A percentile compares a stretch with the other conserved stretches of the same genome.
phyloP scores from a whole-genome alignment of 2,888 invertebrate genomes.

The Caenorhabditis sp. region DNA sequence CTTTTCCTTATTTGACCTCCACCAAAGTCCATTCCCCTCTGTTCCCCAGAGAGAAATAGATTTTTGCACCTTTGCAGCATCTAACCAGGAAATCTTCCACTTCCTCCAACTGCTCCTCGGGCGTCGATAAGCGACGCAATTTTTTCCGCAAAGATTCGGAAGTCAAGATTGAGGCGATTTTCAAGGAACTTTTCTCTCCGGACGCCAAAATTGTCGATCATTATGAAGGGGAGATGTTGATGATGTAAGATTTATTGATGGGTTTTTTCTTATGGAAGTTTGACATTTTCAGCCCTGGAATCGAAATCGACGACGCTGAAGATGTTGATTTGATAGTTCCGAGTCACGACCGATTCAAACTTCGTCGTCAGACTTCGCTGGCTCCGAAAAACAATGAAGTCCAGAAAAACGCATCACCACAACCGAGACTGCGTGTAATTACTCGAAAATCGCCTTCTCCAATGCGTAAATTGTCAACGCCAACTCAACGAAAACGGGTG shows the following conservation, averaged over 20 bases:
- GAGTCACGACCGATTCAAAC: conserved; percentile 52
- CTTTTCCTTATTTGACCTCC: not conserved
- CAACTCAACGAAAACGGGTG: conserved; percentile 51
- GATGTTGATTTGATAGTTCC: conserved; percentile 12
- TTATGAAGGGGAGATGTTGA: conserved; percentile 41
- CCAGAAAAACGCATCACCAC: conserved; percentile 14
- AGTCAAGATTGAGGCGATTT: conserved; percentile 63
- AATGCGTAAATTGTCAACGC: conserved; percentile 49
- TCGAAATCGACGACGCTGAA: conserved; percentile 30
- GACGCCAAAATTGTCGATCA: conserved; percentile 65
- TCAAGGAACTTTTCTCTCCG: conserved; percentile 63
- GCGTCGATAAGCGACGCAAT: conserved; percentile 34
- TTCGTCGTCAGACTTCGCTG: conserved; percentile 50
- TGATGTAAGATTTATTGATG: conserved; percentile 12
- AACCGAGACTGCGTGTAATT: conserved; percentile 38
- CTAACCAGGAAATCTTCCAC: conserved; percentile 54
- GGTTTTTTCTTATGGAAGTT: not conserved
- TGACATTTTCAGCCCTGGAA: conserved; percentile 29
- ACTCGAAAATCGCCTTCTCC: conserved; percentile 49
- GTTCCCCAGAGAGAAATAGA: conserved; percentile 1
- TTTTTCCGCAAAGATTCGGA: conserved; percentile 57
- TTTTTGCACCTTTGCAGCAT: conserved; percentile 38
- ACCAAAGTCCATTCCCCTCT: not conserved
- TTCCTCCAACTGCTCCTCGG: conserved; percentile 30
- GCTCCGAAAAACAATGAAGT: conserved; percentile 24